Evolutionary conservation across 92 coral and sea anemone species (phyloP).

Genomic region (Epizoanthus ramosus): DNA sequence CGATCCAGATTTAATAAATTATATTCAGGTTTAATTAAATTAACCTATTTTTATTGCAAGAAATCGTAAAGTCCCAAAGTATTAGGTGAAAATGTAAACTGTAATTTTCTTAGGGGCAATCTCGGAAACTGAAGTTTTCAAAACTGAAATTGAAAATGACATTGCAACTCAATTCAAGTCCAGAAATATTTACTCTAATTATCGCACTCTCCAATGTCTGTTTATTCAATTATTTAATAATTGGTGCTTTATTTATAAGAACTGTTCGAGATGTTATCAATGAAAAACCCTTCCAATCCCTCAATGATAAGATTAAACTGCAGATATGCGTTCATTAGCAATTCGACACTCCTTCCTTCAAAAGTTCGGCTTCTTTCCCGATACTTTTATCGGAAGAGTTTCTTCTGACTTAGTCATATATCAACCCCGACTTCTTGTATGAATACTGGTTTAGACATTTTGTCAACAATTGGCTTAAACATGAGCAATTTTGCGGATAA

Average conservation of each 20-base stretch:
- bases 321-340: background rate
- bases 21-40: no score
- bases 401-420: background rate
- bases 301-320: background rate
- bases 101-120: background rate
- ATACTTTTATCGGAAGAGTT: background rate
- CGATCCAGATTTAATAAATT: no score
- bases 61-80: no score
- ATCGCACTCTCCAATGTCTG: background rate
- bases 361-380: background rate
- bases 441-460: background rate
- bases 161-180: no score
- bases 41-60: no score
- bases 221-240: background rate
- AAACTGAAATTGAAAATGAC: no score
- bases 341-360: background rate
- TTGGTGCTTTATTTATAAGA: conserved; percentile 1
- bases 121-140: background rate
- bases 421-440: background rate
- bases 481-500: conserved; percentile 2
- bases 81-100: no score
- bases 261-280: background rate
- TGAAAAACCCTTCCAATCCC: background rate
- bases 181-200: background rate
- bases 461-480: conserved; percentile 1